These are phyloP conservation scores for Podarcis lilfordi DNA, from an alignment of 2,797 vertebrate genomes.

Conservation along the genomic window DNA sequence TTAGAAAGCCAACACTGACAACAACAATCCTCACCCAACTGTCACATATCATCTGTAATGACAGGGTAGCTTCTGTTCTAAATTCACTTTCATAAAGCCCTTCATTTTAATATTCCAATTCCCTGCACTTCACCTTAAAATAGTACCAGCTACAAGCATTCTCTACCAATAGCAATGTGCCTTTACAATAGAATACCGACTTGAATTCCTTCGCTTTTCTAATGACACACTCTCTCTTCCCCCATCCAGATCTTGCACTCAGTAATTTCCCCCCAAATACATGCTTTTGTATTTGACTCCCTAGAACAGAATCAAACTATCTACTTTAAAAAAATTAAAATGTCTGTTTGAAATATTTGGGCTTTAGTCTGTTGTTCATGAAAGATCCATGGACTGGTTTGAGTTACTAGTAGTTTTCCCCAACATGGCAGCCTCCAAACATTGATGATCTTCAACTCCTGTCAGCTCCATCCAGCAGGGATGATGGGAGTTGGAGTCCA, in stretches of 20 bases:
- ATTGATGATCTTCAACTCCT: too few relatives aligned
- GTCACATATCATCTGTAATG: constrained; percentile 72
- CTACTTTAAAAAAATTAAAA: not conserved
- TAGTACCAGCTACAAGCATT: constrained; percentile 59
- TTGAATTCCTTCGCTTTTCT: constrained; percentile 56
- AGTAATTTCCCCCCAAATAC: constrained; percentile 59
- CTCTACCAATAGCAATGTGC: constrained; percentile 63
- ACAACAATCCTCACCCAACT: constrained; percentile 68
- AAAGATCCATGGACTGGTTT: constrained; percentile 47
- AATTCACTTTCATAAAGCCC: constrained; percentile 64
- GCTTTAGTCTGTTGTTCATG: constrained; percentile 45
- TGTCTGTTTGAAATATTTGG: constrained; percentile 61
- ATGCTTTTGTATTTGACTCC: constrained; percentile 60
- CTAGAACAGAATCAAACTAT: constrained; percentile 58
- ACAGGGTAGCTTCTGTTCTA: constrained; percentile 75
- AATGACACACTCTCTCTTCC: constrained; percentile 61
- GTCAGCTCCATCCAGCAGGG: too few relatives aligned
- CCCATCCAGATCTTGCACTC: constrained; percentile 56
- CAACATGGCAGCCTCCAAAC: not conserved
- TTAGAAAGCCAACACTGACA: constrained; percentile 67
- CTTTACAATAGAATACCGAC: constrained; percentile 67
- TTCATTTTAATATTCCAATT: constrained; percentile 64
- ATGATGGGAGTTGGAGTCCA: too few relatives aligned
- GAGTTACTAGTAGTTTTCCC: constrained; percentile 1
- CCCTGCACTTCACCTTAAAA: constrained; percentile 68